Conservation (phyloP, 1,140 invertebrate species). For the Drosophila gunungcola region DNA sequence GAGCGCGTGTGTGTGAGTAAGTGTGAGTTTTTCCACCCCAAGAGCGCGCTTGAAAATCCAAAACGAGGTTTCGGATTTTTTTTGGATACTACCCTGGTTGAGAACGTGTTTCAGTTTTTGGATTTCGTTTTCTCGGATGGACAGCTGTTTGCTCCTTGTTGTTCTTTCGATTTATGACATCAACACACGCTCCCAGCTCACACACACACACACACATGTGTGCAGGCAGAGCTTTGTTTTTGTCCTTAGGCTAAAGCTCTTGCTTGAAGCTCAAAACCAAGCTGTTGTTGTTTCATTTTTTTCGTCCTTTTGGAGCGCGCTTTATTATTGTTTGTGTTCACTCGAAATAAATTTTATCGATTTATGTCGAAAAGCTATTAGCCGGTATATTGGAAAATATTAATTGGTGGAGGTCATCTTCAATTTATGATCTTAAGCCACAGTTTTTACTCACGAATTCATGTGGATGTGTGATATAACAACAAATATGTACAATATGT, state of each 20-base stretch:
- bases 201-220: slow-evolving; percentile 12
- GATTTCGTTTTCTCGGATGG: slow-evolving; percentile 31
- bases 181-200: slow-evolving; percentile 63
- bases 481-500: too few species aligned
- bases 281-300: slow-evolving; percentile 14
- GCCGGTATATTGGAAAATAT: not conserved
- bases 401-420: not conserved
- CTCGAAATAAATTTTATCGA: slow-evolving; percentile 65
- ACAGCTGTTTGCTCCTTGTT: slow-evolving; percentile 43
- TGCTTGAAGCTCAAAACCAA: slow-evolving; percentile 4
- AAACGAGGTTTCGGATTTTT: slow-evolving; percentile 57
- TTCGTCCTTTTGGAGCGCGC: not conserved
- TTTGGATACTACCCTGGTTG: slow-evolving; percentile 43
- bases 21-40: slow-evolving; percentile 61
- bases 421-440: slow-evolving; percentile 8
- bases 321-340: slow-evolving; percentile 5
- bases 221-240: slow-evolving; percentile 41
- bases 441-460: not conserved
- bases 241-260: slow-evolving; percentile 66
- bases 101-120: slow-evolving; percentile 70
- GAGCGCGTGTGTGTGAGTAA: slow-evolving; percentile 3
- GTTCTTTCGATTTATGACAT: slow-evolving; percentile 66
- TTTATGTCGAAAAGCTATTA: slow-evolving; percentile 32
- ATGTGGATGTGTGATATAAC: too few species aligned
- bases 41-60: slow-evolving; percentile 40